phyloP scores from a whole-genome alignment of 2,888 invertebrate species.

The Molanna angustata region DNA sequence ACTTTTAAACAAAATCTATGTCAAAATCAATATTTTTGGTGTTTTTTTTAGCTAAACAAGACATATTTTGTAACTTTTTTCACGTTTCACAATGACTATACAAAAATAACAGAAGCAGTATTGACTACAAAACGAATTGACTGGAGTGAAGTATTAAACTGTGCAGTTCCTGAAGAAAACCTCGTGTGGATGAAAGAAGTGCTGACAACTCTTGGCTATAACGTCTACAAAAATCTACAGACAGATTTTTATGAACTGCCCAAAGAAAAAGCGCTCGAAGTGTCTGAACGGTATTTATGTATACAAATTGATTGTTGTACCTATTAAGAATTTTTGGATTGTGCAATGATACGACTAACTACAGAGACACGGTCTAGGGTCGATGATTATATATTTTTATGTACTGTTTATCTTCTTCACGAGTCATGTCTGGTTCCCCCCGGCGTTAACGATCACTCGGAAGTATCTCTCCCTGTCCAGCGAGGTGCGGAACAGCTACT shows the following conservation, averaged over 20 bases:
- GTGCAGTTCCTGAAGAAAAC: constrained; percentile 34
- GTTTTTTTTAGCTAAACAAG: constrained; percentile 11
- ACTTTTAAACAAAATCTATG: background rate
- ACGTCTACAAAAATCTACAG: no score
- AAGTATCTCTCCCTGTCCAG: no score
- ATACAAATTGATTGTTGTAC: no score
- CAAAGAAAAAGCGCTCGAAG: background rate
- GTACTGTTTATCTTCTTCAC: no score
- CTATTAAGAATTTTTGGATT: no score
- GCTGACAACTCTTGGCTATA: constrained; percentile 31
- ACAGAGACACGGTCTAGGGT: no score
- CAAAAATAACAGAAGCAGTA: constrained; percentile 27
- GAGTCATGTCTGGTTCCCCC: no score
- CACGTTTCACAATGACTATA: constrained; percentile 8
- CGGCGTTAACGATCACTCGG: no score
- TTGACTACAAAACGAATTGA: constrained; percentile 36
- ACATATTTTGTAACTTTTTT: constrained; percentile 14
- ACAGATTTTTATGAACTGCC: background rate
- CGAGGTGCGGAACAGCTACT: no score
- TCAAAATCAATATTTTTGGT: background rate
- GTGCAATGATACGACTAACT: no score
- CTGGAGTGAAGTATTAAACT: constrained; percentile 34
- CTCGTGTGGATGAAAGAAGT: constrained; percentile 33
- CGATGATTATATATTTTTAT: no score
- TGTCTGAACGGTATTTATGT: background rate